Percentiles rank a stretch among this genome's conserved stretches.
Evolutionary conservation across 2,113 vertebrate genomes (phyloP).

Genomic region (Entosphenus tridentatus): DNA sequence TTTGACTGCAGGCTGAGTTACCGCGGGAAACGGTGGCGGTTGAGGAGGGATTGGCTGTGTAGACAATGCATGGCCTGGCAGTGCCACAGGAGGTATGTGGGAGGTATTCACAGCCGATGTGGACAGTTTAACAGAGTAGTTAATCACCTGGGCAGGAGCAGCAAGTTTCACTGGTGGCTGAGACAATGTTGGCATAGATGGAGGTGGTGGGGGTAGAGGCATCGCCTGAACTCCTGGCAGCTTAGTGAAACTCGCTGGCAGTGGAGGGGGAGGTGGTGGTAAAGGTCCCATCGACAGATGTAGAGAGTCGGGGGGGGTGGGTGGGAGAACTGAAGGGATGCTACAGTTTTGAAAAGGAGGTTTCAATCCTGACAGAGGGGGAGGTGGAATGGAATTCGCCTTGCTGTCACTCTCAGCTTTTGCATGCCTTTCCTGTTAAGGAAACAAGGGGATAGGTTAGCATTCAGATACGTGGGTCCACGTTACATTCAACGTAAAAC

Average conservation of each 20-base stretch:
- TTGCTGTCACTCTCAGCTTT: neutral
- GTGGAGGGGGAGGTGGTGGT: slow-evolving; percentile 1
- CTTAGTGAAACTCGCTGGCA: neutral
- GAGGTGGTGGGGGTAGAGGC: neutral
- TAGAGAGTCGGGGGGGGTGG: no score
- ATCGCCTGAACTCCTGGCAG: neutral
- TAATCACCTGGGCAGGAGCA: slow-evolving; percentile 19
- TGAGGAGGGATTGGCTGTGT: slow-evolving; percentile 22
- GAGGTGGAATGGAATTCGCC: neutral
- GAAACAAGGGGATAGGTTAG: no score
- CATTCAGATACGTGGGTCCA: no score
- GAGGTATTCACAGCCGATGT: slow-evolving; percentile 23
- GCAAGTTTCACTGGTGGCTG: neutral
- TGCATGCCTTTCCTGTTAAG: neutral
- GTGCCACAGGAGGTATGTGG: slow-evolving; percentile 54
- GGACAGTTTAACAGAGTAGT: slow-evolving; percentile 16
- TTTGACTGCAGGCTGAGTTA: slow-evolving; percentile 38
- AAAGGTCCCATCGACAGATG: neutral
- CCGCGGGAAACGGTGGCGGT: slow-evolving; percentile 27
- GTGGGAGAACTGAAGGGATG: no score
- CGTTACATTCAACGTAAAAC: no score
- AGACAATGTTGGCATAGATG: neutral
- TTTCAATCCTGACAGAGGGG: slow-evolving; percentile 4
- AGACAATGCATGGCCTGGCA: slow-evolving; percentile 36
- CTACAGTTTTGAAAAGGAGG: neutral